These are phyloP conservation scores for Periophthalmus modestus DNA, from an alignment of 2,113 vertebrate genomes.

Conservation along the genomic window DNA sequence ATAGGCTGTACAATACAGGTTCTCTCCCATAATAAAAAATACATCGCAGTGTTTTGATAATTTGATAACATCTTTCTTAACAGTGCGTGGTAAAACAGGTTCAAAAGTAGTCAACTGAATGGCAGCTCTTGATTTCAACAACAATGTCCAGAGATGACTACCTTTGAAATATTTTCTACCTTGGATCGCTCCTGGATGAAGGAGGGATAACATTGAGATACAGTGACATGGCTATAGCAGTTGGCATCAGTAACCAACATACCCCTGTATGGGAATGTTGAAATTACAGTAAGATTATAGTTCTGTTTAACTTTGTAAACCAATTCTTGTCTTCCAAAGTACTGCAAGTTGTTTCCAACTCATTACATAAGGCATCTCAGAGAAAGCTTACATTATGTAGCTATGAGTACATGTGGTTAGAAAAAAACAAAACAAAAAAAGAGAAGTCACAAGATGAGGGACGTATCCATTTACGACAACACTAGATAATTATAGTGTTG, in stretches of 20 bases:
- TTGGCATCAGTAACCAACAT: not conserved
- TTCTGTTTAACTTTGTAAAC: slow-evolving; percentile 33
- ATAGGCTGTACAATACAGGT: not conserved
- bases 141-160: too few relatives aligned
- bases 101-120: too few relatives aligned
- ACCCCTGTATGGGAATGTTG: slow-evolving; percentile 54
- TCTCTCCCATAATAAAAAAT: not conserved
- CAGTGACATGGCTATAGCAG: slow-evolving; percentile 11
- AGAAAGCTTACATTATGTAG: slow-evolving; percentile 3
- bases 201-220: not conserved
- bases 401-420: slow-evolving; percentile 8
- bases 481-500: not conserved
- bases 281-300: slow-evolving; percentile 9
- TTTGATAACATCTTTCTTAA: slow-evolving; percentile 18
- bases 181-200: too few relatives aligned
- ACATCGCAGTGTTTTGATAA: slow-evolving; percentile 17
- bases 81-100: not conserved
- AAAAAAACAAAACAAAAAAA: slow-evolving; percentile 18
- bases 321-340: slow-evolving; percentile 11
- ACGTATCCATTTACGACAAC: not conserved
- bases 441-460: slow-evolving; percentile 38
- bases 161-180: too few relatives aligned
- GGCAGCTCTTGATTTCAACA: too few relatives aligned
- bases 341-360: slow-evolving; percentile 1
- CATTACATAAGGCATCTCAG: slow-evolving; percentile 11